Evolutionary conservation across 2,888 invertebrate genomes (phyloP).

Genomic region (Metellina segmentata): DNA sequence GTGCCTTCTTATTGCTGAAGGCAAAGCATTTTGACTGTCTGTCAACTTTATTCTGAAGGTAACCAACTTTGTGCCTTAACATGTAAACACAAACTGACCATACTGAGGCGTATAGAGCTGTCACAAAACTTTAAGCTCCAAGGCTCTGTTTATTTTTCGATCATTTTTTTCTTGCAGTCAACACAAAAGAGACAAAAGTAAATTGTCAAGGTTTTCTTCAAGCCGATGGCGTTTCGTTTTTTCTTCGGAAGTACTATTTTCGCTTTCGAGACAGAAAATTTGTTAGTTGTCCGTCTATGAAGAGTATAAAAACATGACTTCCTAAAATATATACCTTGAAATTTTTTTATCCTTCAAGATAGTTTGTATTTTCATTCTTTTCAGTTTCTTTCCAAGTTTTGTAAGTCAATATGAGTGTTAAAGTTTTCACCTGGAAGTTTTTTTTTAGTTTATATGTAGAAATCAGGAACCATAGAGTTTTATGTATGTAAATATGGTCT

Average conservation of each 20-base stretch:
- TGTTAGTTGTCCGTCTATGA: not conserved
- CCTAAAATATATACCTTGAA: not conserved
- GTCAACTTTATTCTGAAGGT: slow-evolving; percentile 25
- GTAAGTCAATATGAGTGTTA: too few relatives aligned
- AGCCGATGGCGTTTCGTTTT: slow-evolving; percentile 5
- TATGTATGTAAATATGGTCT: too few relatives aligned
- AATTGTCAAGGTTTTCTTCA: slow-evolving; percentile 40
- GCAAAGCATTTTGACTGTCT: slow-evolving; percentile 14
- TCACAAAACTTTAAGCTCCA: slow-evolving; percentile 24
- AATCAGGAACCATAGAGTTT: too few relatives aligned
- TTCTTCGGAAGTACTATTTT: not conserved
- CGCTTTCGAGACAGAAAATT: not conserved
- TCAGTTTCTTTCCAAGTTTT: too few relatives aligned
- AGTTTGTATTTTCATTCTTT: too few relatives aligned
- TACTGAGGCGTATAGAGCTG: slow-evolving; percentile 10
- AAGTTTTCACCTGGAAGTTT: too few relatives aligned
- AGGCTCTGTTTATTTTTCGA: slow-evolving; percentile 26
- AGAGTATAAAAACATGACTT: not conserved
- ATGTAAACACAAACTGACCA: slow-evolving; percentile 41
- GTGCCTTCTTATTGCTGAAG: not conserved
- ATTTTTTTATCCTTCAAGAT: not conserved
- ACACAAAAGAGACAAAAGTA: slow-evolving; percentile 47
- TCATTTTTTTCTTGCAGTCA: slow-evolving; percentile 19
- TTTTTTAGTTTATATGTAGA: too few relatives aligned
- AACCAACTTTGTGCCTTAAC: slow-evolving; percentile 29